These are phyloP conservation scores for Actias luna DNA, from an alignment of 2,888 invertebrate genomes.

Conservation along the genomic window DNA sequence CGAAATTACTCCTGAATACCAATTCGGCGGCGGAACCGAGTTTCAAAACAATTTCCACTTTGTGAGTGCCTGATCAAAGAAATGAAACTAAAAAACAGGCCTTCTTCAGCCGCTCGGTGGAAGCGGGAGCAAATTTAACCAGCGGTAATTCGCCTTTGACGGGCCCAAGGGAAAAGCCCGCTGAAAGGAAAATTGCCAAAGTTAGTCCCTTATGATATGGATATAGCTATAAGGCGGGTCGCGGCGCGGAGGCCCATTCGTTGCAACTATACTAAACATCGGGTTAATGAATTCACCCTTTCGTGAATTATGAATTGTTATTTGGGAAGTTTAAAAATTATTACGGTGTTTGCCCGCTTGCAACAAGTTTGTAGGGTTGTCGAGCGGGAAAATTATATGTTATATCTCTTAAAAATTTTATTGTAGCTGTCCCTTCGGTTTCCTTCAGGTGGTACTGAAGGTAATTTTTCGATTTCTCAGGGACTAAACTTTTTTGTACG, in stretches of 20 bases:
- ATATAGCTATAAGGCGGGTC: conserved; percentile 43
- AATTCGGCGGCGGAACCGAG: conserved; percentile 63
- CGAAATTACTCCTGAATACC: conserved; percentile 72
- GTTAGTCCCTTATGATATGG: conserved; percentile 73
- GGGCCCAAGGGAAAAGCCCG: conserved; percentile 59
- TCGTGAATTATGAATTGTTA: conserved; percentile 38
- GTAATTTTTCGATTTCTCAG: too few relatives aligned
- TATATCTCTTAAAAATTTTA: too few relatives aligned
- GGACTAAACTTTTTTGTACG: too few relatives aligned
- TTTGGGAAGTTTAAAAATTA: conserved; percentile 37
- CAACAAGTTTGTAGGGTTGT: not conserved
- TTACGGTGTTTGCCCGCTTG: conserved; percentile 17
- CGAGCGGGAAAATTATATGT: too few relatives aligned
- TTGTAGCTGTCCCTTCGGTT: too few relatives aligned
- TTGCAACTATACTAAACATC: conserved; percentile 29
- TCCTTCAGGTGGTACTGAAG: too few relatives aligned
- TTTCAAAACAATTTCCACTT: conserved; percentile 75
- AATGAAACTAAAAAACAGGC: conserved; percentile 78
- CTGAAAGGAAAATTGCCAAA: conserved; percentile 77
- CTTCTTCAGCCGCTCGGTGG: conserved; percentile 49
- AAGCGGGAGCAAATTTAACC: conserved; percentile 78
- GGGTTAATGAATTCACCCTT: conserved; percentile 23
- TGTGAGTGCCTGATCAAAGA: conserved; percentile 76
- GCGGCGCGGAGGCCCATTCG: conserved; percentile 15
- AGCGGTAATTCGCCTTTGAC: conserved; percentile 78